Evolutionary conservation across 2,797 vertebrate species (phyloP).

Genomic region (Pangasius mekongensis): DNA sequence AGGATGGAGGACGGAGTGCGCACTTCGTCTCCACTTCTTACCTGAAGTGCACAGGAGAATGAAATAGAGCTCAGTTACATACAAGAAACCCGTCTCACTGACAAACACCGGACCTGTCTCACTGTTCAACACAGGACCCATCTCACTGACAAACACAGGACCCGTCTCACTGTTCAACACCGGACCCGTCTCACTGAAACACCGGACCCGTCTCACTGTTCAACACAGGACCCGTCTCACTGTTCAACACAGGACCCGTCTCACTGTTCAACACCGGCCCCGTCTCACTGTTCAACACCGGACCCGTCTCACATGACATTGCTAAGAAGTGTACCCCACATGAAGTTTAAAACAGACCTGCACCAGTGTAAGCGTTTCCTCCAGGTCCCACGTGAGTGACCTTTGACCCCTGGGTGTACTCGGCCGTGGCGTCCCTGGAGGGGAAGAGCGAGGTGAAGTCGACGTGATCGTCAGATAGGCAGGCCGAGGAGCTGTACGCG

Average conservation of each 20-base stretch:
- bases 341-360: neutral
- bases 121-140: neutral
- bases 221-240: too few species aligned
- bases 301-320: neutral
- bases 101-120: neutral
- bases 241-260: too few species aligned
- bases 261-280: too few species aligned
- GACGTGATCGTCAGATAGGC: constrained; percentile 69
- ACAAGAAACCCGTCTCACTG: neutral
- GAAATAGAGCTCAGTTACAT: neutral
- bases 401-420: constrained; percentile 60
- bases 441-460: constrained; percentile 78
- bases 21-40: constrained; percentile 62
- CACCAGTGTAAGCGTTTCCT: neutral
- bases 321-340: neutral
- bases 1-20: constrained; percentile 56
- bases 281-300: neutral
- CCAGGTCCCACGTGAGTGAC: neutral
- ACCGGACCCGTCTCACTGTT: too few species aligned
- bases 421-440: constrained; percentile 75
- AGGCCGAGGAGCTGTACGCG: constrained; percentile 60
- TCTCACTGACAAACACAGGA: neutral
- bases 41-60: neutral
- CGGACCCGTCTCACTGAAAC: neutral
- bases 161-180: neutral